A percentile compares a stretch with the other conserved stretches of the same genome.
Conservation (phyloP, 1,140 invertebrate species). For the Habropoda laboriosa region DNA sequence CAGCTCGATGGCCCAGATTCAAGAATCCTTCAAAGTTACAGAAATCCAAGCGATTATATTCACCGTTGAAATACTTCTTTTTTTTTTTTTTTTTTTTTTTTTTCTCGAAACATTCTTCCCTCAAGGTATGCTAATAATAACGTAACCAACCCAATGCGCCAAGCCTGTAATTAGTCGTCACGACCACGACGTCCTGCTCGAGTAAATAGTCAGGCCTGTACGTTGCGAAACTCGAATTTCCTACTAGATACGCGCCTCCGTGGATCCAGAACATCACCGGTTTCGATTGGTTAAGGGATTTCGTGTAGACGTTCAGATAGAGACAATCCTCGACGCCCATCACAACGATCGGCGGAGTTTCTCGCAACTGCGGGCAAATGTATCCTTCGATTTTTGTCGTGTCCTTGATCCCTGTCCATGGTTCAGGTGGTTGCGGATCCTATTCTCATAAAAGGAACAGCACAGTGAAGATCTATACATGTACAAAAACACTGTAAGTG, state of each 20-base stretch:
- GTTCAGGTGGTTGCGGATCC: conserved; percentile 83
- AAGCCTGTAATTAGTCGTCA: conserved; percentile 84
- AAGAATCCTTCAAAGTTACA: conserved; percentile 65
- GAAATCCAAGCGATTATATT: not conserved
- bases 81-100: too few relatives aligned
- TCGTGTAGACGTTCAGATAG: conserved; percentile 90
- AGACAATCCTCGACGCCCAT: conserved; percentile 88
- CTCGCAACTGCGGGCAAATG: conserved; percentile 77
- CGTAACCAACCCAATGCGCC: conserved; percentile 78
- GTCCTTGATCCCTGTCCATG: conserved; percentile 83
- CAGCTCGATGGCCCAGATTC: conserved; percentile 61
- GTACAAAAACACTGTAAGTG: too few relatives aligned
- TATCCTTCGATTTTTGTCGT: conserved; percentile 81
- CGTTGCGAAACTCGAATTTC: conserved; percentile 73
- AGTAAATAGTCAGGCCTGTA: conserved; percentile 81
- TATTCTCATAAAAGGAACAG: conserved; percentile 69
- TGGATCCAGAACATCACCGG: conserved; percentile 83
- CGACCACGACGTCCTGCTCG: conserved; percentile 82
- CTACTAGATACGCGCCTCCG: conserved; percentile 83
- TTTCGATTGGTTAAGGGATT: conserved; percentile 72
- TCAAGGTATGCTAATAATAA: too few relatives aligned
- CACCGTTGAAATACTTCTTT: not conserved
- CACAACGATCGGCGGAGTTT: conserved; percentile 18
- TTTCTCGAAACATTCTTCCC: too few relatives aligned
- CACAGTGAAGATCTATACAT: too few relatives aligned